Base-by-base conservation (phyloP, 2,113 vertebrate genomes). In the Hoplias malabaricus region DNA sequence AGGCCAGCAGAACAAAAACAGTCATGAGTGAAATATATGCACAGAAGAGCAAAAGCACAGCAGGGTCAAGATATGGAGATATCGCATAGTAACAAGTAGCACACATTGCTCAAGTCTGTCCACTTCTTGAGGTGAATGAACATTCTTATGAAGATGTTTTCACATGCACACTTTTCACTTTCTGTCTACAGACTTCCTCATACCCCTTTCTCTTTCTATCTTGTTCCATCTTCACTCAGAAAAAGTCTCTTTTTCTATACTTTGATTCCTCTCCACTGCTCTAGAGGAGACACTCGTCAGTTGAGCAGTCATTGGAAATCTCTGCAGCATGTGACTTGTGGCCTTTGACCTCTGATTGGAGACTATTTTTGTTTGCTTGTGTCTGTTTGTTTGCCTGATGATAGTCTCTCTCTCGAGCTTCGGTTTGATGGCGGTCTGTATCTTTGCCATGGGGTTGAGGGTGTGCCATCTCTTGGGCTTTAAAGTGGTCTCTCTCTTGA, bases 231-330 rank as follows among this genome's bases (percentile, higher is more conserved):
- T 21, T 19, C 46, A 42, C 6, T 59, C 53, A 36, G 21, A 46
- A 36, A 59, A 75, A 61, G 40, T 34, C 12, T 54, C 31, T 31
- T 54, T 23, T 7, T 68, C 48, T 25, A 25, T 50, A 16, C 5
- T 48, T 66, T 12, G 10, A 63, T 27, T n/a, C 21, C 34, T 73
- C 42, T 66, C 5, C 10, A 16, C 27, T 23, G 73, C 62, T 81
- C 82, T 95, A 96, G 82, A 93, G 91, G 88, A 86, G 88, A 77
- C 95, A 95, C 91, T 92, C 92, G 75, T 89, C 89, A 84, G 77
- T 83, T 33, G 13, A 68, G 82, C 82, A 87, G 68, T 89, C 90
- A 66, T 23, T 72, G 25, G 50, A 46, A 40, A 48, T 56, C n/a
- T 66, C 38, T 67, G 86, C 82, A 1, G 92, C 91, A 86, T 92